Base-by-base conservation (phyloP, 2,888 invertebrate species). In the Holacanthella duospinosa region DNA sequence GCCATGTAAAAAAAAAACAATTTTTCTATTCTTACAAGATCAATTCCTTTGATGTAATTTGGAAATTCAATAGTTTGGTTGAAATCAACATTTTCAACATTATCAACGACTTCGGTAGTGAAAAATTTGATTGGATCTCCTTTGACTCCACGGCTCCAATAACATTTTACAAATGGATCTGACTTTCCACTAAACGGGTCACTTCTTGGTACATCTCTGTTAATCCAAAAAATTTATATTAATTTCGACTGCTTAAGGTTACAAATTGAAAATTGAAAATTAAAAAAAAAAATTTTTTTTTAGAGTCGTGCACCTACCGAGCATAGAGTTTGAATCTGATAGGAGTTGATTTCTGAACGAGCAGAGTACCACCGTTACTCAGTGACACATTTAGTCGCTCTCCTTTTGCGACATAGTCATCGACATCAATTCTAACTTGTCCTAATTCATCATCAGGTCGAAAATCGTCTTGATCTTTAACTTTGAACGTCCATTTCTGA, bases 21-120 rank as follows among this genome's bases (percentile, higher is more conserved):
- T n/a, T n/a, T n/a, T n/a, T n/a, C n/a, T n/a, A n/a, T n/a, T 3
- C 54, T 59, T 24, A 57, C 59, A 29, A 64, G 67, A 53, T 70
- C 64, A 43, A 64, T 67, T 63, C 71, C 70, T 29, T 66, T 68
- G 60, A 69, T 68, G n/a, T 67, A 72, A 44, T 72, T 72, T 43
- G 69, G 65, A 59, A 71, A 72, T 55, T 71, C 68, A 55, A 71
- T 69, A 1, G 65, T 60, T 48, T 71, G 70, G 1, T 62, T 59
- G 70, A 71, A 73, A 43, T 66, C 67, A 2, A 70, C 69, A 59
- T 72, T 68, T 1, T 71, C 68, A 9, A 69, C 70, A 44, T 73
- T 68, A 56, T 73, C 69, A 19, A 70, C 69, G 2, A 48, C 28
- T 21, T 25, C 28, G 2, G 59, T 59, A 2, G 29, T 24, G 12